phyloP scores from a whole-genome alignment of 2,888 invertebrate genomes.

The Morpho achilles region DNA sequence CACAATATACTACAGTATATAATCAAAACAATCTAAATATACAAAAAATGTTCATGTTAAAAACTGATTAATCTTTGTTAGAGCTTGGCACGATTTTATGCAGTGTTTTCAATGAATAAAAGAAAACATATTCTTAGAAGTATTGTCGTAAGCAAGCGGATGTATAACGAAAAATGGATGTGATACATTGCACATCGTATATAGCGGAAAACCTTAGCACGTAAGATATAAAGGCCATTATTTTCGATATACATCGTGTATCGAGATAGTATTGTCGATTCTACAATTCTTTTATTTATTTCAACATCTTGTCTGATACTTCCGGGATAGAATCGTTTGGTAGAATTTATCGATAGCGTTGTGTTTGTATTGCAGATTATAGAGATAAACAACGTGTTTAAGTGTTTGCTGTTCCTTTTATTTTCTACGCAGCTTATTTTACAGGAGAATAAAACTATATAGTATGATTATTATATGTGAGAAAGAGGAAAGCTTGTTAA shows the following conservation, averaged over 20 bases:
- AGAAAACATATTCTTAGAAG: conserved; percentile 53
- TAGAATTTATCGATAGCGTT: conserved; percentile 48
- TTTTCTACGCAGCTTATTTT: conserved; percentile 11
- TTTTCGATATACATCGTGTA: conserved; percentile 15
- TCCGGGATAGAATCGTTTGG: conserved; percentile 59
- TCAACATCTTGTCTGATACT: conserved; percentile 66
- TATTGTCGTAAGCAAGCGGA: conserved; percentile 53
- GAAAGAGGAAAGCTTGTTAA: too few species aligned
- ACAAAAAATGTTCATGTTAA: background rate
- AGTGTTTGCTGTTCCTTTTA: conserved; percentile 4
- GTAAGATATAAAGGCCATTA: conserved; percentile 10
- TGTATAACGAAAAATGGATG: conserved; percentile 19
- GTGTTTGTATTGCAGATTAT: conserved; percentile 29
- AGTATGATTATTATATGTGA: too few species aligned
- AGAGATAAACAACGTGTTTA: conserved; percentile 25
- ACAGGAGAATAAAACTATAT: background rate
- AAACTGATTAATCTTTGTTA: background rate
- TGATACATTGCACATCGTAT: conserved; percentile 27
- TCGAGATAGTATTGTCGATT: conserved; percentile 64
- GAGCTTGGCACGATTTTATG: conserved; percentile 42
- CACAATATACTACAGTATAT: too few species aligned
- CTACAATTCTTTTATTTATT: conserved; percentile 60
- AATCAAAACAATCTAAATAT: too few species aligned
- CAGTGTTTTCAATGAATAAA: conserved; percentile 44
- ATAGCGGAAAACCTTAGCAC: conserved; percentile 4